Evolutionary conservation across 2,113 vertebrate genomes (phyloP), one percentile per base, ranked within the genome.

Genomic region (Salminus brasiliensis): DNA sequence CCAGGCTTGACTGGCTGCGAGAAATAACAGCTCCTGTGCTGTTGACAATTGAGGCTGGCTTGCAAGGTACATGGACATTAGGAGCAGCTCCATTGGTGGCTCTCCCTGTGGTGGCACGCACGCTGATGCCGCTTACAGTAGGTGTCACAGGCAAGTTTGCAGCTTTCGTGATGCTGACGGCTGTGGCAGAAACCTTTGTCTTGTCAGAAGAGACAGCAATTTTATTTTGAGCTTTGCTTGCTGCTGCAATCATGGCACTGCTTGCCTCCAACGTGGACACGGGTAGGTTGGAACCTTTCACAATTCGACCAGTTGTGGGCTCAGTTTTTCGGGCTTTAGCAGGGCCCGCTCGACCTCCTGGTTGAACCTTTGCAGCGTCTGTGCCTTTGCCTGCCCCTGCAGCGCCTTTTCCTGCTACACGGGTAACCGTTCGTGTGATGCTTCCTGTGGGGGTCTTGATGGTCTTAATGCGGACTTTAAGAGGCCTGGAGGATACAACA

Each of bases 391-490:
- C 36, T n/a, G 84, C 18, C 25, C 47, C 82, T 74, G 71, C 88
- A 60, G 49, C 73, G 83, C 77, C 78, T 52, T 81, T 96, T 0
- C 95, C 92, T 0, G 94, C 90, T 10, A 94, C 93, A n/a, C 94
- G 89, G n/a, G 94, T 95, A 6, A 96, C 95, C 0, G 96, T 96
- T 60, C 95, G 89, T 12, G 95, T 96, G 87, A 97, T 95, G 86
- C 91, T 95, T 13, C 96, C 95, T 0, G 93, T 95, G 0, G 95
- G 94, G 0, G 95, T 97, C 75, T 98, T 99, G 72, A 99, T 94
- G 34, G 97, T 99, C 88, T 98, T 98, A 74, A 99, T 99, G 73
- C 97, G 91, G 41, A 99, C 97, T 63, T 98, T 99, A 69, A 98
- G 93, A 0, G 96, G 96, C 39, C 94, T 89, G 34, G 68, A 69